Evolutionary conservation across 2,113 vertebrate genomes (phyloP).

Genomic region (Tautogolabrus adspersus): DNA sequence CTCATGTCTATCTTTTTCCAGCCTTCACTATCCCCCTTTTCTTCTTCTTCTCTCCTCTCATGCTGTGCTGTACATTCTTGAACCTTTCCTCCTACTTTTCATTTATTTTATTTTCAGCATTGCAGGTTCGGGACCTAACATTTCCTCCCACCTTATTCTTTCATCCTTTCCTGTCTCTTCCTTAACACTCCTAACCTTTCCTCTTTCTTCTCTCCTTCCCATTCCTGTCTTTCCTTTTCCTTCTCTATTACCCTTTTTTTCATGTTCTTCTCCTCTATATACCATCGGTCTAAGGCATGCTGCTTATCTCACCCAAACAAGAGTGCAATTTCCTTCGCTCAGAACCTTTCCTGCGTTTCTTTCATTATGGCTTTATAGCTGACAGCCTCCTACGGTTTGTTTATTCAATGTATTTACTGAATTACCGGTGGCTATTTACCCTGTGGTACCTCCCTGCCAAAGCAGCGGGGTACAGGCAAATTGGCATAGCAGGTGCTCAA

Average conservation of each 20-base stretch:
- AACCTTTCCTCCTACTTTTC: background rate
- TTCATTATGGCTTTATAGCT: constrained; percentile 50
- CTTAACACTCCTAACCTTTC: background rate
- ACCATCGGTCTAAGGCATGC: background rate
- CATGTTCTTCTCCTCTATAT: constrained; percentile 16
- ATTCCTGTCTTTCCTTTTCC: background rate
- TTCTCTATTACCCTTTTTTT: constrained; percentile 18
- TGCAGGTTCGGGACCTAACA: background rate
- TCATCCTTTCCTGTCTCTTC: background rate
- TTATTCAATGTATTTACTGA: constrained; percentile 74
- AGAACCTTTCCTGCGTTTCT: constrained; percentile 17
- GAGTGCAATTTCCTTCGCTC: constrained; percentile 41
- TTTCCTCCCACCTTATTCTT: background rate
- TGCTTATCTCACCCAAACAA: constrained; percentile 47
- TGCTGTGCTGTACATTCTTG: background rate
- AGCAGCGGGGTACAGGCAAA: constrained; percentile 56
- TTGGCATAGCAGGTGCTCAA: constrained; percentile 59
- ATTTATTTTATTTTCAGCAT: background rate
- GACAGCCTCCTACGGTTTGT: constrained; percentile 61
- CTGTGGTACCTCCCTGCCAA: constrained; percentile 56
- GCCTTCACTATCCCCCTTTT: background rate
- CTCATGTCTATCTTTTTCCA: no score
- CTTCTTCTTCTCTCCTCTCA: background rate
- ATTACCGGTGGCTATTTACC: constrained; percentile 69
- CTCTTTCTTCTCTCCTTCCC: background rate